Conservation (phyloP, 2,797 vertebrate genomes). For the Buceros bicornis region DNA sequence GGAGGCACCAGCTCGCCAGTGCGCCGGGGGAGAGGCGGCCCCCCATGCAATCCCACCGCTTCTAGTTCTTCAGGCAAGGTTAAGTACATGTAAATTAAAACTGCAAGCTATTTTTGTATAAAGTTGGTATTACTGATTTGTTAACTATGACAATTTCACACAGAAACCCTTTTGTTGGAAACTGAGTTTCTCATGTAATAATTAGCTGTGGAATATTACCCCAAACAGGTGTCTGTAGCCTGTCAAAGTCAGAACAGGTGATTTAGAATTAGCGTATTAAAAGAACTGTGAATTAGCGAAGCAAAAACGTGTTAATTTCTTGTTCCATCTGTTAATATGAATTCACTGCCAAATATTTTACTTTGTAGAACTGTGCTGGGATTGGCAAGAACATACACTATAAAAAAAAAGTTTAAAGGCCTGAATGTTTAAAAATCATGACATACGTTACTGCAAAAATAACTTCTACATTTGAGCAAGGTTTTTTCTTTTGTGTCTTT, state of each 20-base stretch:
- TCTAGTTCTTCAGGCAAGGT: conserved; percentile 59
- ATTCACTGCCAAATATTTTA: conserved; percentile 98
- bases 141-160: conserved; percentile 90
- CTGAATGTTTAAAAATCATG: conserved; percentile 89
- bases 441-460: conserved; percentile 88
- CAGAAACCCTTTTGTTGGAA: conserved; percentile 88
- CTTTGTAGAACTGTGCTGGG: conserved; percentile 89
- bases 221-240: conserved; percentile 99
- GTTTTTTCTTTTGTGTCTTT: conserved; percentile 83
- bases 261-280: conserved; percentile 94
- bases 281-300: conserved; percentile 94
- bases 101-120: conserved; percentile 78
- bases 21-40: neutral
- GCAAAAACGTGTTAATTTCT: conserved; percentile 99
- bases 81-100: conserved; percentile 78
- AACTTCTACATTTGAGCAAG: conserved; percentile 85
- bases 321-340: conserved; percentile 99
- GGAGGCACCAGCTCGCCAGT: neutral
- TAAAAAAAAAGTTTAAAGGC: conserved; percentile 89
- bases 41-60: conserved; percentile 19
- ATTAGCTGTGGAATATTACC: conserved; percentile 96
- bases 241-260: conserved; percentile 95
- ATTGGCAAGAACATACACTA: conserved; percentile 90
- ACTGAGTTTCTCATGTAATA: conserved; percentile 96
- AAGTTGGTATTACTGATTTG: conserved; percentile 86